phyloP scores from a whole-genome alignment of 2,797 vertebrate genomes.

The Buphagus erythrorhynchus region DNA sequence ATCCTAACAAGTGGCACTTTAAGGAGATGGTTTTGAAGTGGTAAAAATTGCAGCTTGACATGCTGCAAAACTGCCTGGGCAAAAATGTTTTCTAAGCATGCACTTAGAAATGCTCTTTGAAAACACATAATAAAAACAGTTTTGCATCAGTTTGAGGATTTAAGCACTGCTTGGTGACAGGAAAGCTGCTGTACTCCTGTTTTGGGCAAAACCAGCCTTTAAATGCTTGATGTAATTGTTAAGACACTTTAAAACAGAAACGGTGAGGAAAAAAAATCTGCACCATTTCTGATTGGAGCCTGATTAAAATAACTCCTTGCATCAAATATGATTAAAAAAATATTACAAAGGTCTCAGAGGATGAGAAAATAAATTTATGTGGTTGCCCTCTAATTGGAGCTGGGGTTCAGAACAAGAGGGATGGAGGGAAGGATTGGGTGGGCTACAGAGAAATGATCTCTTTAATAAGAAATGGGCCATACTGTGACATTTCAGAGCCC shows the following conservation, averaged over 20 bases:
- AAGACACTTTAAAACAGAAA: not conserved
- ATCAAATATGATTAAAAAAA: not conserved
- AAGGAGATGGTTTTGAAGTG: not conserved
- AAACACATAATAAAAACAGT: not conserved
- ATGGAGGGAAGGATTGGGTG: not conserved
- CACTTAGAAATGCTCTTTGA: not conserved
- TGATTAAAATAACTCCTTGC: not conserved
- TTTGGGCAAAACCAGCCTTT: not conserved
- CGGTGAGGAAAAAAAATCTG: rapidly evolving
- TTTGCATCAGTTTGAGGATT: not conserved
- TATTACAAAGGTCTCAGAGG: not conserved
- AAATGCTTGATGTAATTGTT: not conserved
- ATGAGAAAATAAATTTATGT: not conserved
- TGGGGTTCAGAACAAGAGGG: not conserved
- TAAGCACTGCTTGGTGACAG: not conserved
- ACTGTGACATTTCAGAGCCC: constrained; percentile 24
- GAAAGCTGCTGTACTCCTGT: not conserved
- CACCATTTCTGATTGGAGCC: not conserved
- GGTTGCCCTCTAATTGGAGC: not conserved
- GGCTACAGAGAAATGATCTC: not conserved
- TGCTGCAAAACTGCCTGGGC: not conserved
- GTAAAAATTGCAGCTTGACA: not conserved
- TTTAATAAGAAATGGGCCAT: constrained; percentile 9
- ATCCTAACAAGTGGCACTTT: not conserved
- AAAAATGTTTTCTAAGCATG: not conserved